phyloP scores from a whole-genome alignment of 2,797 vertebrate genomes.

The Scomberomorus guttatus region DNA sequence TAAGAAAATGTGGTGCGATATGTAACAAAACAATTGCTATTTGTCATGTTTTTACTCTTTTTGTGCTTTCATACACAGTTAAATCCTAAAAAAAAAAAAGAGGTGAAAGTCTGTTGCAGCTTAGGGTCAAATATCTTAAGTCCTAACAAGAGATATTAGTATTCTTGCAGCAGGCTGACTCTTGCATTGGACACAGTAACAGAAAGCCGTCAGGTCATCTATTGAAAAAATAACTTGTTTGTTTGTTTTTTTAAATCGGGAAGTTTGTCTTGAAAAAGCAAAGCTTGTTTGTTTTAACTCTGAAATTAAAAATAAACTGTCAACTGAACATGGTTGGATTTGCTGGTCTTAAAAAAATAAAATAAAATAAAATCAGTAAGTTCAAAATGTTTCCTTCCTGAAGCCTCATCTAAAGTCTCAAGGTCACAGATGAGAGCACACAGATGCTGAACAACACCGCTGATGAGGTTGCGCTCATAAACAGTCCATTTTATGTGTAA shows the following conservation, averaged over 20 bases:
- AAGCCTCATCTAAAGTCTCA: slow-evolving; percentile 3
- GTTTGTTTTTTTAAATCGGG: background rate
- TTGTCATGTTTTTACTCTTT: background rate
- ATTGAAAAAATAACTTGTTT: background rate
- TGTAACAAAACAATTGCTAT: slow-evolving; percentile 7
- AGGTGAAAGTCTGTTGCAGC: background rate
- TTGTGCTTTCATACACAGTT: background rate
- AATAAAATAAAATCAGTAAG: background rate
- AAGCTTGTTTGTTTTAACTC: background rate
- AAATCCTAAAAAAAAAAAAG: background rate
- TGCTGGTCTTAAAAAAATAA: background rate
- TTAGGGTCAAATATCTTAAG: slow-evolving; percentile 18
- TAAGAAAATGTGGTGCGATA: background rate
- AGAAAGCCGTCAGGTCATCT: slow-evolving; percentile 1
- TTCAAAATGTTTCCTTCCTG: background rate
- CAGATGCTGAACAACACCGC: slow-evolving; percentile 17
- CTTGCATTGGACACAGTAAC: background rate
- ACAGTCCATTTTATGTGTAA: slow-evolving; percentile 43
- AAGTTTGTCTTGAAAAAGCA: background rate
- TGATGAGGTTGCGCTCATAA: slow-evolving; percentile 23
- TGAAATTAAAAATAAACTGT: slow-evolving; percentile 8
- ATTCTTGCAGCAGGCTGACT: slow-evolving; percentile 16
- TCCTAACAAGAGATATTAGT: background rate
- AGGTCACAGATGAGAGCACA: background rate
- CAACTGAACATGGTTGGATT: background rate